A percentile compares a stretch with the other conserved stretches of the same genome.
phyloP scores from a whole-genome alignment of 2,113 vertebrate genomes.

The Microcebus lehilahytsara region DNA sequence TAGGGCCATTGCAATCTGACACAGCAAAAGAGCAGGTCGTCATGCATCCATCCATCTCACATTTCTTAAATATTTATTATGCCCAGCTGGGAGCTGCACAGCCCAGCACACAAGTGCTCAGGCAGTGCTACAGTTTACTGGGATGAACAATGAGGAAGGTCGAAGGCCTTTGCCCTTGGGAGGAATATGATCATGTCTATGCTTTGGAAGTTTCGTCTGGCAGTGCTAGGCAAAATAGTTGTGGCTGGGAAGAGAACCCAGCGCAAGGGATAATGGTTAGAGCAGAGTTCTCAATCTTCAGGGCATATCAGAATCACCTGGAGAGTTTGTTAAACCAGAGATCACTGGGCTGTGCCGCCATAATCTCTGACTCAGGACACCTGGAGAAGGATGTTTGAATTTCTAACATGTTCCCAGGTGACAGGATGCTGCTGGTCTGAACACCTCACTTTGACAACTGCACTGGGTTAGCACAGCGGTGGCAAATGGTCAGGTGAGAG shows the following conservation, averaged over 20 bases:
- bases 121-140: background rate
- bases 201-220: background rate
- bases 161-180: background rate
- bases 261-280: background rate
- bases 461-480: background rate
- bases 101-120: background rate
- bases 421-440: background rate
- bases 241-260: background rate
- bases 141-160: background rate
- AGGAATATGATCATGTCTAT: background rate
- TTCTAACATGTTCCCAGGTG: background rate
- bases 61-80: background rate
- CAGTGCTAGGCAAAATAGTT: background rate
- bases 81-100: background rate
- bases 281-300: background rate
- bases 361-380: background rate
- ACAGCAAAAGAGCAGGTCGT: background rate
- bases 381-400: background rate
- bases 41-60: background rate
- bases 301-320: background rate
- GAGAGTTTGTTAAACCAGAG: background rate
- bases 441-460: background rate
- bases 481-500: background rate
- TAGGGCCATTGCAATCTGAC: background rate
- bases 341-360: background rate